Conservation (phyloP, 2,888 invertebrate genomes). For the Dynastes hyllus region DNA sequence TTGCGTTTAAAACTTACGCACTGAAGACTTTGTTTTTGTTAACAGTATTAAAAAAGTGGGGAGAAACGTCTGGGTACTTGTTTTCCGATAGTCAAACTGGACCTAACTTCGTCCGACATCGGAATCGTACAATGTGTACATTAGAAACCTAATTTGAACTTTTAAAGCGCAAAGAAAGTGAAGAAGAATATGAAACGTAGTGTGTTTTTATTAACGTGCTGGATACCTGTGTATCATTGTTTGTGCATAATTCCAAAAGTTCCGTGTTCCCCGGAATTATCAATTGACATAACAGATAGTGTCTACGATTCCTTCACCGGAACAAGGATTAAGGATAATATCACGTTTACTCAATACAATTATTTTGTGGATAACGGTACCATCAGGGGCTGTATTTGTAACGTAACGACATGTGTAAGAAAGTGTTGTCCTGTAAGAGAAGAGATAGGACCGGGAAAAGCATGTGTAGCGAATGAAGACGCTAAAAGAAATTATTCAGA, state of each 20-base stretch:
- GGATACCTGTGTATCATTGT: conserved; percentile 23
- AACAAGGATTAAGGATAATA: conserved; percentile 39
- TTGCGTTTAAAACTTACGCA: not conserved
- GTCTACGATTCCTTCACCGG: conserved; percentile 26
- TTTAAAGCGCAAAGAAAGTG: not conserved
- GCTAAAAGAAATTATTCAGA: conserved; percentile 25
- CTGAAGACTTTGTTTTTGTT: conserved; percentile 27
- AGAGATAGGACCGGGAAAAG: conserved; percentile 26
- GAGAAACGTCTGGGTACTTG: conserved; percentile 22
- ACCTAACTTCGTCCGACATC: conserved; percentile 27
- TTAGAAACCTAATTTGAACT: not conserved
- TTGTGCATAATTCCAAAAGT: conserved; percentile 5
- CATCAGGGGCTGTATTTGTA: conserved; percentile 49
- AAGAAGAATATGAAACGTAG: conserved; percentile 30
- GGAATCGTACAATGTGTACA: conserved; percentile 22
- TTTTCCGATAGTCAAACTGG: conserved; percentile 24
- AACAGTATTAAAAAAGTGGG: conserved; percentile 35
- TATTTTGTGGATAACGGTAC: conserved; percentile 39
- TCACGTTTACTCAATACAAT: conserved; percentile 38
- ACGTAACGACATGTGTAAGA: conserved; percentile 49
- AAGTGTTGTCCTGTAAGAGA: conserved; percentile 49
- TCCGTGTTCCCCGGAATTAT: conserved; percentile 36
- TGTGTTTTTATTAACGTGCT: conserved; percentile 34
- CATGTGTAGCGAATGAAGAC: conserved; percentile 1
- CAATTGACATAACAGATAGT: conserved; percentile 42